phyloP scores from a whole-genome alignment of 2,888 invertebrate genomes.

The Lochmaea crataegi region DNA sequence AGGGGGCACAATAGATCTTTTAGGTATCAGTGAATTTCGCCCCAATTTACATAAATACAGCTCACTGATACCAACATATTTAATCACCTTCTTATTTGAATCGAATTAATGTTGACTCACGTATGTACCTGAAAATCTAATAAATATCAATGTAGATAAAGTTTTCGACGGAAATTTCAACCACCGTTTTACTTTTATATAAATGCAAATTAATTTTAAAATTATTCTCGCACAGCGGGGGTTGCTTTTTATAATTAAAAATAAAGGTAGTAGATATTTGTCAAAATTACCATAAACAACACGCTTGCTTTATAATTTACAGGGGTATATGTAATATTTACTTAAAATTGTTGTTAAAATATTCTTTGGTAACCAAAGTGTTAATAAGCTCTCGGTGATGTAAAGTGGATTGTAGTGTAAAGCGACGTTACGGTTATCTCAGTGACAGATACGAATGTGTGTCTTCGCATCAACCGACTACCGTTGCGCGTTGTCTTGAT shows the following conservation, averaged over 20 bases:
- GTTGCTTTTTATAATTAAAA: constrained; percentile 25
- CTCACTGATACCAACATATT: too few species aligned
- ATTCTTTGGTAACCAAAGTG: constrained; percentile 32
- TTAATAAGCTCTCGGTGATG: constrained; percentile 33
- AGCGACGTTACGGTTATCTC: constrained; percentile 49
- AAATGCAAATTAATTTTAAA: constrained; percentile 20
- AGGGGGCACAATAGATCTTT: too few species aligned
- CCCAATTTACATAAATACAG: too few species aligned
- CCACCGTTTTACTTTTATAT: constrained; percentile 26
- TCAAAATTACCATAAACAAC: constrained; percentile 28
- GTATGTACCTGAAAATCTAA: constrained; percentile 23
- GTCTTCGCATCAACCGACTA: constrained; percentile 47
- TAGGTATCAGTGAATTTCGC: too few species aligned
- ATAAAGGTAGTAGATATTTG: constrained; percentile 2
- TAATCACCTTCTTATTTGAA: too few species aligned
- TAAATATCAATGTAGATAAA: background rate
- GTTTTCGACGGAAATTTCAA: too few species aligned
- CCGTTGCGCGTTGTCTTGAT: constrained; percentile 44
- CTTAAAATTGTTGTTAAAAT: background rate
- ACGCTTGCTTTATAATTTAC: constrained; percentile 6
- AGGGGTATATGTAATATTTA: constrained; percentile 10
- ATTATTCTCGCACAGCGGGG: constrained; percentile 2
- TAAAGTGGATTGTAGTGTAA: constrained; percentile 45
- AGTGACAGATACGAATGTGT: constrained; percentile 53
- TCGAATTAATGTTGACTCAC: constrained; percentile 21